These are phyloP conservation scores for Pegoplata infirma DNA, from an alignment of 2,888 invertebrate species.

Conservation along the genomic window DNA sequence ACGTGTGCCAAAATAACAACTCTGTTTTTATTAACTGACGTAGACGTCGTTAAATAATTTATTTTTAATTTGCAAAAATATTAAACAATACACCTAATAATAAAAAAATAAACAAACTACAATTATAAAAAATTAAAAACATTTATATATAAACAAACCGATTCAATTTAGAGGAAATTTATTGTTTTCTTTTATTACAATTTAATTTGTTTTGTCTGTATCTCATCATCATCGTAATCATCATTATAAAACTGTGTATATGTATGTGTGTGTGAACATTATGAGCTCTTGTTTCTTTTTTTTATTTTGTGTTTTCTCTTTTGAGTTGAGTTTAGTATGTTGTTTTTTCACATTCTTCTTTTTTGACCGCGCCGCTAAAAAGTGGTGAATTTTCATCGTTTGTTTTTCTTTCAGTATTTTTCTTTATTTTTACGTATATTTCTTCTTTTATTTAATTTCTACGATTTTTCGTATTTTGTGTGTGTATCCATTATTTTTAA, in stretches of 20 bases:
- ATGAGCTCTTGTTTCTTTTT: not conserved
- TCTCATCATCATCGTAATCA: slow-evolving; percentile 1
- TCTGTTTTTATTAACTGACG: slow-evolving; percentile 48
- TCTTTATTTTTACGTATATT: slow-evolving; percentile 39
- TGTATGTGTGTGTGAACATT: not conserved
- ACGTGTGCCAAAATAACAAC: slow-evolving; percentile 50
- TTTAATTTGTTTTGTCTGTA: slow-evolving; percentile 28
- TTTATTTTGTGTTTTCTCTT: not conserved
- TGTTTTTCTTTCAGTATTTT: slow-evolving; percentile 50
- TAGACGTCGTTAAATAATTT: slow-evolving; percentile 38
- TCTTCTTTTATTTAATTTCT: slow-evolving; percentile 29
- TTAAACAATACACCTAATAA: no score
- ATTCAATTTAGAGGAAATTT: not conserved
- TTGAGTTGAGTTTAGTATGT: not conserved
- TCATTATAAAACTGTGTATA: not conserved
- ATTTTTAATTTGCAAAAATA: slow-evolving; percentile 17
- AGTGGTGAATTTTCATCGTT: slow-evolving; percentile 57
- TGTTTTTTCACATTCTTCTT: slow-evolving; percentile 12
- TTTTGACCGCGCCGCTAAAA: slow-evolving; percentile 29
- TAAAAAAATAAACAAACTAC: no score
- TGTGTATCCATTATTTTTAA: slow-evolving; percentile 61
- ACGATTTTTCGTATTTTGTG: slow-evolving; percentile 57
- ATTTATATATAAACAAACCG: not conserved
- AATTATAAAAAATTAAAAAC: not conserved
- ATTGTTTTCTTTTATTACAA: slow-evolving; percentile 1